Evolutionary conservation across 2,797 vertebrate genomes (phyloP), one percentile per base, ranked within the genome.

Genomic region (Petrocephalus sullivani): DNA sequence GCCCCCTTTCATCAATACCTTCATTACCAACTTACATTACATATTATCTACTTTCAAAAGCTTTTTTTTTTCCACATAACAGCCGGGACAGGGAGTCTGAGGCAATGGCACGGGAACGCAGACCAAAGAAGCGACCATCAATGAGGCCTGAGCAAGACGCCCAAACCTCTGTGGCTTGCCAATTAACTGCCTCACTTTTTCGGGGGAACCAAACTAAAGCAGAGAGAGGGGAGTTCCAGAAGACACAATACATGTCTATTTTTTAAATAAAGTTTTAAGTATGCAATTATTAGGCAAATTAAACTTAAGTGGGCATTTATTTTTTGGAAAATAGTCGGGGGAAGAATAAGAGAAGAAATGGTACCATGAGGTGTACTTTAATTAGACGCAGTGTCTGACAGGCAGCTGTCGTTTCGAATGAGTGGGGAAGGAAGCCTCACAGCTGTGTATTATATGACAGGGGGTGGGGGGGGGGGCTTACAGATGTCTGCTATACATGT

Each of bases 21-120:
- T 85, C 83, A 85, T 57, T 85, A 85, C 51, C 19, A 85, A 85
- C 83, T 85, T 85, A 58, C 53, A 56, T 85, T 57, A 81, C 33
- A 37, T 19, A 58, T 51, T 58, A 49, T 21, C 75, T 60, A 53
- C 87, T 83, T 82, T 88, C 37, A 56, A 88, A 60, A 81, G 28
- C 16, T 21, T 41, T 7, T 67, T 14, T 82, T 58, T 33, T 4
- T 46, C 4, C 4, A 46, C 28, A 46, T 41, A 83, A 60, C 56
- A 21, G 28, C 10, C 14, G 19, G 33, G 23, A 87, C 53, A 78
- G 9, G 60, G 19, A 83, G 81, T 54, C 19, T 54, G 19, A 9
- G 81, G 46, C 9, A 53, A 4, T 10, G 21, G 81, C 46, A 53
- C 46, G 4, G 51, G 46, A 83, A 10, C 19, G 9, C 28, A 21